Conservation (phyloP, 1,140 invertebrate species). For the Heliothis virescens region DNA sequence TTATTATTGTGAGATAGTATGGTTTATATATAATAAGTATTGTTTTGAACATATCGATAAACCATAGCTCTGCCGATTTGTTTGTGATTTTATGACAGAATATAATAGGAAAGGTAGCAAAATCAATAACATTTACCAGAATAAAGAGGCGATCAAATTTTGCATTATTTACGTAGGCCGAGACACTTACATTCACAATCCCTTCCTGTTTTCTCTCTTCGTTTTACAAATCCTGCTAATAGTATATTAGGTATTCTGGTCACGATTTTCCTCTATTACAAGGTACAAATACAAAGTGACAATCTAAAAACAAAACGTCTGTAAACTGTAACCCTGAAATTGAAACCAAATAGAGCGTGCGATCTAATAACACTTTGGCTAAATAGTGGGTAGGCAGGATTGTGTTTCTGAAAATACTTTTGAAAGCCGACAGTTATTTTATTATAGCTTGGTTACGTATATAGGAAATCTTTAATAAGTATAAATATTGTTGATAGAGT, state of each 20-base stretch:
- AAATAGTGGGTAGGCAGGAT: conserved; percentile 1
- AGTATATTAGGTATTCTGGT: conserved; percentile 66
- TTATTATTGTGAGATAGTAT: too few species aligned
- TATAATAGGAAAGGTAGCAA: neutral
- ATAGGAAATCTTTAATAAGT: too few species aligned
- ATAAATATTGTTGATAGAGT: too few species aligned
- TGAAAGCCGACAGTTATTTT: neutral
- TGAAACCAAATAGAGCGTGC: conserved; percentile 58
- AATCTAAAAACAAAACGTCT: conserved; percentile 71
- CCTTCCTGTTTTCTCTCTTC: conserved; percentile 19
- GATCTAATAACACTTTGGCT: conserved; percentile 35
- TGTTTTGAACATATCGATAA: too few species aligned
- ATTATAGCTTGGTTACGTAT: too few species aligned
- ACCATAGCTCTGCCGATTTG: too few species aligned
- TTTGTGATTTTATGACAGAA: too few species aligned
- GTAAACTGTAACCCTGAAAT: conserved; percentile 58
- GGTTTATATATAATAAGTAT: too few species aligned
- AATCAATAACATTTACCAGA: conserved; percentile 27
- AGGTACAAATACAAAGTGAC: conserved; percentile 74
- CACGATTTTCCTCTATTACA: conserved; percentile 73
- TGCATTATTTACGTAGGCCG: neutral
- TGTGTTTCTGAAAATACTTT: conserved; percentile 16
- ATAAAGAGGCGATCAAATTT: conserved; percentile 4
- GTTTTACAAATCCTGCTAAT: conserved; percentile 50
- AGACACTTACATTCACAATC: conserved; percentile 42